These are phyloP conservation scores for Tetramorium simillimum DNA, from an alignment of 1,140 invertebrate genomes.

Conservation along the genomic window DNA sequence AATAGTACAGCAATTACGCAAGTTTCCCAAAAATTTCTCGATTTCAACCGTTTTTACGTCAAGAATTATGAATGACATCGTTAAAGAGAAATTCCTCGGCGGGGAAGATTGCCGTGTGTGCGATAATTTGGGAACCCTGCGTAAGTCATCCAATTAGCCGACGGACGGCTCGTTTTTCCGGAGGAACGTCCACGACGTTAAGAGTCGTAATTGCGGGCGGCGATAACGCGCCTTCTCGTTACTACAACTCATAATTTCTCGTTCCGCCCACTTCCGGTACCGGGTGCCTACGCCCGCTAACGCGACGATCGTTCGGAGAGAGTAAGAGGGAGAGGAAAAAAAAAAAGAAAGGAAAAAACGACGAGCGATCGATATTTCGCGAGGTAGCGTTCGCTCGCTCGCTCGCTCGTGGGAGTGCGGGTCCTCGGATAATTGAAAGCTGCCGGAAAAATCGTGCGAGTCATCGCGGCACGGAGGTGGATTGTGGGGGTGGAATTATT, in stretches of 20 bases:
- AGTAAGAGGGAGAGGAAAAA: slow-evolving; percentile 14
- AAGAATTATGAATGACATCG: neutral
- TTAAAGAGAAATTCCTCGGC: neutral
- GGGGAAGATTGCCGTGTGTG: neutral
- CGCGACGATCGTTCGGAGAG: slow-evolving; percentile 17
- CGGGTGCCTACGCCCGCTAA: slow-evolving; percentile 30
- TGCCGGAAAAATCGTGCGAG: slow-evolving; percentile 75
- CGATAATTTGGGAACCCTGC: slow-evolving; percentile 25
- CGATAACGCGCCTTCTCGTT: slow-evolving; percentile 48
- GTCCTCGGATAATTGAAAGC: slow-evolving; percentile 77
- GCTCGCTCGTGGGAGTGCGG: slow-evolving; percentile 62
- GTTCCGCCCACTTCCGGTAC: slow-evolving; percentile 62
- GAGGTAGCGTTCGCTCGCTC: slow-evolving; percentile 40
- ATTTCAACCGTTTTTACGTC: neutral
- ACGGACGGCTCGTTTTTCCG: slow-evolving; percentile 1
- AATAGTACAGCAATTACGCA: neutral
- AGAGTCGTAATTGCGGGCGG: slow-evolving; percentile 39
- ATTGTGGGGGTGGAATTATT: slow-evolving; percentile 72
- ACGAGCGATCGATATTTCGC: slow-evolving; percentile 71
- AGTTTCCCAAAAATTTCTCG: neutral
- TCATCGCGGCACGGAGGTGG: slow-evolving; percentile 67
- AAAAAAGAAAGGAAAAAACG: neutral
- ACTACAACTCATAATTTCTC: slow-evolving; percentile 61
- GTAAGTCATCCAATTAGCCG: slow-evolving; percentile 31
- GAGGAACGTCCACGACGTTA: slow-evolving; percentile 1